phyloP scores from a whole-genome alignment of 2,888 invertebrate species.

The Sesia bembeciformis region DNA sequence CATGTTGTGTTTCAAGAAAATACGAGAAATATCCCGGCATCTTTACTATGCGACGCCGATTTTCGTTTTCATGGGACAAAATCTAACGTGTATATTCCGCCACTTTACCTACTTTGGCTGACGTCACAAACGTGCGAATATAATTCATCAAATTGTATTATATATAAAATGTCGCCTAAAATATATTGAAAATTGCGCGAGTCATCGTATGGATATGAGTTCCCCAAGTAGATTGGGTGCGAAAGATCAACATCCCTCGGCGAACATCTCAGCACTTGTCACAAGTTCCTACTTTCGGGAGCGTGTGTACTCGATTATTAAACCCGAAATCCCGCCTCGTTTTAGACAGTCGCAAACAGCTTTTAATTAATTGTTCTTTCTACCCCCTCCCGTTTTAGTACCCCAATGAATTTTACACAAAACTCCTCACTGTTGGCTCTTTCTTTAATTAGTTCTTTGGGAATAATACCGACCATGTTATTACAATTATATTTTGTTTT shows the following conservation, averaged over 20 bases:
- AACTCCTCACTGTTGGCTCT: background rate
- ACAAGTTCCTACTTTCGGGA: background rate
- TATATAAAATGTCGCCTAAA: too few species aligned
- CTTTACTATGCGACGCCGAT: too few species aligned
- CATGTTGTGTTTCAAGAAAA: too few species aligned
- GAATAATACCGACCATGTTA: background rate
- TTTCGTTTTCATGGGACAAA: too few species aligned
- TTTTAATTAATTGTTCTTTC: constrained; percentile 23
- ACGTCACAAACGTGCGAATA: too few species aligned
- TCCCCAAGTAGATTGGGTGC: constrained; percentile 9
- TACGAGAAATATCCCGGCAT: too few species aligned
- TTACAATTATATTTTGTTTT: background rate
- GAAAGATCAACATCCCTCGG: constrained; percentile 19
- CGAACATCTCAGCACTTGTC: constrained; percentile 7
- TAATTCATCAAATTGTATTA: too few species aligned
- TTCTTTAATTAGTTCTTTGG: constrained; percentile 1
- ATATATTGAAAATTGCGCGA: too few species aligned
- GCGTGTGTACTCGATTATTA: constrained; percentile 1
- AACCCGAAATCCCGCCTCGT: constrained; percentile 17
- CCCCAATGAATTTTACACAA: background rate
- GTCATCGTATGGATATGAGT: too few species aligned
- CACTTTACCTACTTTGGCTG: too few species aligned
- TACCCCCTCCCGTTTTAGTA: background rate
- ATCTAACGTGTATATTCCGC: too few species aligned
- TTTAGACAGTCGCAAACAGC: constrained; percentile 21